Evolutionary conservation across 2,888 invertebrate genomes (phyloP).

Genomic region (Lutraria lutraria): DNA sequence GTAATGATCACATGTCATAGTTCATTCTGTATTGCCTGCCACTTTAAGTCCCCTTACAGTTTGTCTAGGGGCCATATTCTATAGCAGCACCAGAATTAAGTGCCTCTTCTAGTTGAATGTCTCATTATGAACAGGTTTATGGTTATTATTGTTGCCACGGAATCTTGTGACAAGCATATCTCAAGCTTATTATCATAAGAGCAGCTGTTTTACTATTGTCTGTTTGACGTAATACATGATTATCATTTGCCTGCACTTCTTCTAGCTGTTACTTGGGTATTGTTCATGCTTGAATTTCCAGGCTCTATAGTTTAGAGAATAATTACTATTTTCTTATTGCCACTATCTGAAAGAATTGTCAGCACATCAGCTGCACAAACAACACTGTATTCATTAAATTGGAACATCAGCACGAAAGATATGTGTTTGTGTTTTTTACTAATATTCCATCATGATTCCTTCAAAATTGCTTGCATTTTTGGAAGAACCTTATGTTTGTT

Average conservation of each 20-base stretch:
- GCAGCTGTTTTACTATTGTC: slow-evolving; percentile 23
- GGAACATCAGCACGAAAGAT: not conserved
- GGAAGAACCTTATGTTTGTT: not conserved
- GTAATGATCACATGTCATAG: slow-evolving; percentile 14
- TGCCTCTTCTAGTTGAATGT: not conserved
- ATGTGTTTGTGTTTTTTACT: not conserved
- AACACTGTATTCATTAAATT: slow-evolving; percentile 19
- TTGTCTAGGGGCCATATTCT: not conserved
- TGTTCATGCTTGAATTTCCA: not conserved
- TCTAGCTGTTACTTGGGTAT: not conserved
- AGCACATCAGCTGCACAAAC: slow-evolving; percentile 10
- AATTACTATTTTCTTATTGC: not conserved
- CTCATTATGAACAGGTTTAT: slow-evolving; percentile 1
- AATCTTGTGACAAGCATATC: not conserved
- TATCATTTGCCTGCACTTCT: not conserved
- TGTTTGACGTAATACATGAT: not conserved
- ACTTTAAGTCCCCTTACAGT: not conserved
- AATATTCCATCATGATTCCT: not conserved
- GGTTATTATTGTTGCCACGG: not conserved
- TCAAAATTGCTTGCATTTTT: slow-evolving; percentile 5
- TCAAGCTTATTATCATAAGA: not conserved
- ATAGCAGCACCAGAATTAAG: not conserved
- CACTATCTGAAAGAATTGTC: not conserved
- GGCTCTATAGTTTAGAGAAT: not conserved
- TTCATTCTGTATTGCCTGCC: not conserved